Evolutionary conservation across 2,797 vertebrate genomes (phyloP), one percentile per base, ranked within the genome.

Genomic region (Psittacula derbiana): DNA sequence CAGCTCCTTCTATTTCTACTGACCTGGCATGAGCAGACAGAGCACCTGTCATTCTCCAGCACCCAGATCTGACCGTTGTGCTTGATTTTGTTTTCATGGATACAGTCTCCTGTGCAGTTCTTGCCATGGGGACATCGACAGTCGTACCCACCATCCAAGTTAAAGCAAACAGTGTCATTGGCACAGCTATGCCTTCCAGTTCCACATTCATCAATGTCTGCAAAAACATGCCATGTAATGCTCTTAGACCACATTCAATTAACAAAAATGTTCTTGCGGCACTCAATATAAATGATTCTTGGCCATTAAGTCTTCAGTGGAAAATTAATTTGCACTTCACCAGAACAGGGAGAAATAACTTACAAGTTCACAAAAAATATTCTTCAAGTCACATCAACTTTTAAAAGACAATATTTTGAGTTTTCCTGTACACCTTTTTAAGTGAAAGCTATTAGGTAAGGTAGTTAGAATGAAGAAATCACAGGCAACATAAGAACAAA

Each of bases 31-130:
- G 99, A 99, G 94, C 99, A 99, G 88, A 99, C 99, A 1, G 99
- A 99, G 97, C 99, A 99, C 70, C 99, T 97, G 97, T 99, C 99
- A 21, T 98, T 99, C 88, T 99, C 99, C 98, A 99, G 96, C 92
- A 99, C 99, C 99, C 99, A 99, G 91, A 99, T 99, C 97, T 99
- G 99, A 71, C 99, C 99, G 1, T 98, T 99, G 98, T 99, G 99
- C 92, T 99, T 99, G 97, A 99, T 98, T 98, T 98, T 99, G 80
- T 98, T 98, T 95, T 99, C 99, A 84, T 99, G 99, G 97, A 99
- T 97, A 96, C 99, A 99, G 96, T 99, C 99, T 18, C 99, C 99
- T 8, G 99, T 99, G 98, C 99, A 99, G 95, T 99, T 99, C 97
- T 99, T 99, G 33, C 99, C 99, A 38, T 99, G 99, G 43, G 99